phyloP scores from a whole-genome alignment of 1,140 invertebrate genomes.

The Gerris buenoi region DNA sequence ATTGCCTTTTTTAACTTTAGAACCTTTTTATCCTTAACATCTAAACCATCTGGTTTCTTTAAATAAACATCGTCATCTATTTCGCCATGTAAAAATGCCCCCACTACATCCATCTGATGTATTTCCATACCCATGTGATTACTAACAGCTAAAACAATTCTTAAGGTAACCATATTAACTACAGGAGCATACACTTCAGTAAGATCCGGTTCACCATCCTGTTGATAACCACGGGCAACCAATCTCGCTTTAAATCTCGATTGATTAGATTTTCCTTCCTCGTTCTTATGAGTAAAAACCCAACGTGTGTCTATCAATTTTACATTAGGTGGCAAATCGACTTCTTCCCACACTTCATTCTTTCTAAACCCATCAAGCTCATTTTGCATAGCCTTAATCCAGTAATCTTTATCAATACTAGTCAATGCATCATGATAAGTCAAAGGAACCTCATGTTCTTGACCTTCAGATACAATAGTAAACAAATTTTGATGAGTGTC shows the following conservation, averaged over 20 bases:
- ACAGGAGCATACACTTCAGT: slow-evolving; percentile 14
- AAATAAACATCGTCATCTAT: slow-evolving; percentile 19
- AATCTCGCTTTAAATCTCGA: slow-evolving; percentile 17
- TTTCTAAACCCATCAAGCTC: neutral
- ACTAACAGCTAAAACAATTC: slow-evolving; percentile 5
- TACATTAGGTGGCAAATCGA: neutral
- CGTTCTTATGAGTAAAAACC: neutral
- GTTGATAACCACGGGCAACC: slow-evolving; percentile 14
- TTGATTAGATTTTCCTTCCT: neutral
- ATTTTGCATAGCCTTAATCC: neutral
- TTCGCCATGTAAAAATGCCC: slow-evolving; percentile 18
- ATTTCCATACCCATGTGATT: slow-evolving; percentile 6
- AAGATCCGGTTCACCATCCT: slow-evolving; percentile 13
- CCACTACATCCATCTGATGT: slow-evolving; percentile 10
- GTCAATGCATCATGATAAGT: neutral
- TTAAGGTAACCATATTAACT: slow-evolving; percentile 10
- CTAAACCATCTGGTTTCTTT: slow-evolving; percentile 14
- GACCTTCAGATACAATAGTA: neutral
- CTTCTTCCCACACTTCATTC: neutral
- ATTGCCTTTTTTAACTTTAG: slow-evolving; percentile 24
- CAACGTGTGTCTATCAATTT: neutral
- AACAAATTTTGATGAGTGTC: neutral
- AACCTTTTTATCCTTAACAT: slow-evolving; percentile 14
- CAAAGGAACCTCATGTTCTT: neutral
- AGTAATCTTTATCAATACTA: neutral